Evolutionary conservation across 2,888 invertebrate species (phyloP).

Genomic region (Acleris holmiana): DNA sequence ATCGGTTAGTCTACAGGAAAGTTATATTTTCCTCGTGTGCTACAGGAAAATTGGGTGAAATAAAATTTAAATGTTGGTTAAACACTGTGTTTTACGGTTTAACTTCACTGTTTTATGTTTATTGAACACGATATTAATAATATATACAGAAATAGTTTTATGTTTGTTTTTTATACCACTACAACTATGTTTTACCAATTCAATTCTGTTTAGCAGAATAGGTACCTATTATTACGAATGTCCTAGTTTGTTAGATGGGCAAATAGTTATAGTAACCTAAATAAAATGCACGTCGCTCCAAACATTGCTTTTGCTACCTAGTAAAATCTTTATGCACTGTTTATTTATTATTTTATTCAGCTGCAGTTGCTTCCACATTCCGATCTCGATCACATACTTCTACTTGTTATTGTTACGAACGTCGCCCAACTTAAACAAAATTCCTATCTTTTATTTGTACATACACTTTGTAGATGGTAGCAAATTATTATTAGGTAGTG

Average conservation of each 20-base stretch:
- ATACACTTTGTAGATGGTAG: neutral
- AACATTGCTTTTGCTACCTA: neutral
- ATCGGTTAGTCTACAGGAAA: slow-evolving; percentile 10
- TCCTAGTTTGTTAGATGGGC: neutral
- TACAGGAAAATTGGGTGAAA: slow-evolving; percentile 2
- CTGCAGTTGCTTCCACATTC: slow-evolving; percentile 73
- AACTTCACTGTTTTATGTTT: no score
- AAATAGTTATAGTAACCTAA: slow-evolving; percentile 11
- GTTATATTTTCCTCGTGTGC: slow-evolving; percentile 13
- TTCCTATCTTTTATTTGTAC: slow-evolving; percentile 22
- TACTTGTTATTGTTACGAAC: slow-evolving; percentile 25
- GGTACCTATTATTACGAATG: neutral
- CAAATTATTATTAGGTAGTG: no score
- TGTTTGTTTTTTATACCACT: no score
- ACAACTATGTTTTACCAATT: no score
- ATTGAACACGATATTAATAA: no score
- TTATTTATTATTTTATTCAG: slow-evolving; percentile 58
- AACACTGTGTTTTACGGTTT: no score
- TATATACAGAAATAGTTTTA: no score
- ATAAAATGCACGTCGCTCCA: neutral
- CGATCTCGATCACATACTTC: slow-evolving; percentile 44
- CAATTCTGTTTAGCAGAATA: no score
- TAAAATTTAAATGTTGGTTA: no score
- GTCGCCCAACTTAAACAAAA: slow-evolving; percentile 29
- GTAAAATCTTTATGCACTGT: slow-evolving; percentile 63